phyloP scores from a whole-genome alignment of 2,113 vertebrate species.

The Paracanthobrama guichenoti region DNA sequence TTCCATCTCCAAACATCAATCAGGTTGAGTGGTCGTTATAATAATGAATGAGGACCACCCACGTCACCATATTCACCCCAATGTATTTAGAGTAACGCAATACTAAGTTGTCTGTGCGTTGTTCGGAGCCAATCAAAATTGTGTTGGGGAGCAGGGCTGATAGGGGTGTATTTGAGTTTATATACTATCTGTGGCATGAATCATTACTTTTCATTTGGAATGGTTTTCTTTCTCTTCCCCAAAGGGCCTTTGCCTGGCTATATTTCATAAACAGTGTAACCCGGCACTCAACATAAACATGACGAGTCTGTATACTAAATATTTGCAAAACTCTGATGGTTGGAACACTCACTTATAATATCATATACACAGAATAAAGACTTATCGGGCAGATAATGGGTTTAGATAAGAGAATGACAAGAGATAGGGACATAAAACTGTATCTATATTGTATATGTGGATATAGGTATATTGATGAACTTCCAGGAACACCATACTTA shows the following conservation, averaged over 20 bases:
- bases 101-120: constrained; percentile 80
- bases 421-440: constrained; percentile 45
- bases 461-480: constrained; percentile 24
- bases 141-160: constrained; percentile 70
- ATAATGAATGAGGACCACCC: constrained; percentile 88
- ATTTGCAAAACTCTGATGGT: constrained; percentile 76
- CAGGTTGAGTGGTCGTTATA: constrained; percentile 78
- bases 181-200: constrained; percentile 76
- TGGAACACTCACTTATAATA: constrained; percentile 73
- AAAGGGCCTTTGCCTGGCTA: constrained; percentile 71
- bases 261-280: constrained; percentile 80
- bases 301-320: constrained; percentile 77
- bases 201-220: constrained; percentile 77
- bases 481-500: constrained; percentile 4
- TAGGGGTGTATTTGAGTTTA: constrained; percentile 72
- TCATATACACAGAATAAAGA: constrained; percentile 70
- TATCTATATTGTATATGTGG: neutral
- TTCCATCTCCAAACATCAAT: constrained; percentile 89
- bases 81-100: constrained; percentile 82
- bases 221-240: constrained; percentile 72
- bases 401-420: constrained; percentile 55
- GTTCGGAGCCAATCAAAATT: constrained; percentile 76
- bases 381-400: constrained; percentile 65
- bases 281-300: constrained; percentile 79
- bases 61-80: constrained; percentile 74